phyloP scores from a whole-genome alignment of 1,140 invertebrate species.

The Kradibia gibbosae region DNA sequence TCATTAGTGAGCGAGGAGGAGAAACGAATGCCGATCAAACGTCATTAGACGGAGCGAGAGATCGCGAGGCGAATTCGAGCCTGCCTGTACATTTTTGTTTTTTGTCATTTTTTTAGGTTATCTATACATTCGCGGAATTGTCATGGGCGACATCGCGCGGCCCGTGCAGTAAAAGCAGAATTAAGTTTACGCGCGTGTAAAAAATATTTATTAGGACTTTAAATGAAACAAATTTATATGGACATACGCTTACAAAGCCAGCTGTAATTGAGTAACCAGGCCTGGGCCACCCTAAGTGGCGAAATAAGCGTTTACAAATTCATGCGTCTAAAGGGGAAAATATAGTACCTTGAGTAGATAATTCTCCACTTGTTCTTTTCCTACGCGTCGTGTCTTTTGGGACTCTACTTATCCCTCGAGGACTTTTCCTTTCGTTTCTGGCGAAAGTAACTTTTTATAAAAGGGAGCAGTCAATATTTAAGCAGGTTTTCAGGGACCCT shows the following conservation, averaged over 20 bases:
- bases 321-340: neutral
- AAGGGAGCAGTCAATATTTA: neutral
- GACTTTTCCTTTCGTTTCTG: neutral
- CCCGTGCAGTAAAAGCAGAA: neutral
- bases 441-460: neutral
- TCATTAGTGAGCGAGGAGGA: neutral
- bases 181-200: neutral
- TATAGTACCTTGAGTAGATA: neutral
- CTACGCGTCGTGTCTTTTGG: neutral
- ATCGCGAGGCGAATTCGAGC: neutral
- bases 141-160: neutral
- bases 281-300: neutral
- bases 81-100: neutral
- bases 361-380: neutral
- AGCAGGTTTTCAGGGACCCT: neutral
- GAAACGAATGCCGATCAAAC: neutral
- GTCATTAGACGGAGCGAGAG: neutral
- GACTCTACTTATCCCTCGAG: neutral
- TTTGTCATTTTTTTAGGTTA: neutral
- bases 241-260: neutral
- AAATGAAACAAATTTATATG: neutral
- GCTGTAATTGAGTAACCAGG: neutral
- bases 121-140: neutral
- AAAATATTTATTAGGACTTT: neutral
- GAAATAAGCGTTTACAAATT: constrained; percentile 4